These are phyloP conservation scores for Dromaius novaehollandiae DNA, from an alignment of 2,113 vertebrate genomes.

Conservation along the genomic window DNA sequence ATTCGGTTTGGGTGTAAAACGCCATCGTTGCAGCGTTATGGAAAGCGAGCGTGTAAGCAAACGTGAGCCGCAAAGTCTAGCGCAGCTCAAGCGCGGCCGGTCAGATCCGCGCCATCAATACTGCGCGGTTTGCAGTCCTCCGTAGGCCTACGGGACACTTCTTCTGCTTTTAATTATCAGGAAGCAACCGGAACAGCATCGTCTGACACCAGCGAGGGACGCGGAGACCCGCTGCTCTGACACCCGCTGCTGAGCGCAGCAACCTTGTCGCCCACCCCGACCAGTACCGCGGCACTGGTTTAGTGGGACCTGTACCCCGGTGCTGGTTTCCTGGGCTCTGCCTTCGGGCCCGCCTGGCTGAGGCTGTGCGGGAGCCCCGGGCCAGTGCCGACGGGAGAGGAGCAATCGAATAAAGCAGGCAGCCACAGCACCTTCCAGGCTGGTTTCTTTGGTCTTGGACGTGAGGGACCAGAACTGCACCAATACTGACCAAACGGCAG, in stretches of 20 bases:
- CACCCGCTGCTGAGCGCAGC: too few relatives aligned
- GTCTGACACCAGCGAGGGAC: too few relatives aligned
- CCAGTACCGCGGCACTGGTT: too few relatives aligned
- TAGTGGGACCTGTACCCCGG: too few relatives aligned
- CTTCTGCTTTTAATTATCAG: not conserved
- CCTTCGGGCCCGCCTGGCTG: too few relatives aligned
- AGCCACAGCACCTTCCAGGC: not conserved
- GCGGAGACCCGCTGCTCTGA: too few relatives aligned
- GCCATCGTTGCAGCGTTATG: not conserved
- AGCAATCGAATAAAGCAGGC: too few relatives aligned
- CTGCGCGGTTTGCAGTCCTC: not conserved
- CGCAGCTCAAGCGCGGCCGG: not conserved
- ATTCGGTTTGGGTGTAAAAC: not conserved
- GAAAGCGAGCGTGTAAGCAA: not conserved
- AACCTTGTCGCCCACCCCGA: too few relatives aligned
- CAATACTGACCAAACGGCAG: not conserved
- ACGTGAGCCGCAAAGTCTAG: not conserved
- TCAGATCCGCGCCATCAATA: not conserved
- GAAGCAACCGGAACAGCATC: not conserved
- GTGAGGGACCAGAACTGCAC: rapidly evolving
- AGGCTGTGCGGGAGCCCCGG: not conserved
- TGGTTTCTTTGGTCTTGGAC: not conserved
- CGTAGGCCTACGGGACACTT: not conserved
- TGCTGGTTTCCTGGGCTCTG: too few relatives aligned
- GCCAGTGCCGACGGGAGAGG: too few relatives aligned